These are phyloP conservation scores for Drosophila anomalipes DNA, from an alignment of 2,888 invertebrate genomes.

Conservation along the genomic window DNA sequence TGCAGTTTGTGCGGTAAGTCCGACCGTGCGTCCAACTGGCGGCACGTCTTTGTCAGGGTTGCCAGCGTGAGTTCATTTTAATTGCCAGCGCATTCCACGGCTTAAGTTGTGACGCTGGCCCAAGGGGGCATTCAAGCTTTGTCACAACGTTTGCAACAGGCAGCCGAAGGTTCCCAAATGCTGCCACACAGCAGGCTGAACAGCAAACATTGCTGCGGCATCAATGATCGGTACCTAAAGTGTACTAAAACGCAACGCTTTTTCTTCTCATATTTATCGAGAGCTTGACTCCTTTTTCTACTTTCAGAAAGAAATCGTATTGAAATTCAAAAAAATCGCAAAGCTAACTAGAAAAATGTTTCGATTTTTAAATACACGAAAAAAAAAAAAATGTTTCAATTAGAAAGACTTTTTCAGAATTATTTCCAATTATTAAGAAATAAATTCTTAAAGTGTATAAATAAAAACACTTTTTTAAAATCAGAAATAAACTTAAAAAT, in stretches of 20 bases:
- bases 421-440: not conserved
- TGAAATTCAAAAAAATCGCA: not conserved
- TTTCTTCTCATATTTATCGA: not conserved
- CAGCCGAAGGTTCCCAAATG: slow-evolving; percentile 26
- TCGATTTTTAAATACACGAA: not conserved
- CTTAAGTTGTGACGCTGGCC: slow-evolving; percentile 24
- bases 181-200: slow-evolving; percentile 4
- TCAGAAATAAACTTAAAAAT: too few species aligned
- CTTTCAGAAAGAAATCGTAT: not conserved
- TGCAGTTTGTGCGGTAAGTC: slow-evolving; percentile 41
- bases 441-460: not conserved
- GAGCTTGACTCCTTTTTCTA: not conserved
- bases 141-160: slow-evolving; percentile 34
- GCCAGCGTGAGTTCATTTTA: slow-evolving; percentile 80
- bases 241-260: not conserved
- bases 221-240: not conserved
- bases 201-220: slow-evolving; percentile 6
- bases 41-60: slow-evolving; percentile 73
- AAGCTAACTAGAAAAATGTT: not conserved
- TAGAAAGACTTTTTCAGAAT: not conserved
- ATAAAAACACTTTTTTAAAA: not conserved
- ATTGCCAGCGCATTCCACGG: slow-evolving; percentile 71
- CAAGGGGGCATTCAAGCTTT: slow-evolving; percentile 48
- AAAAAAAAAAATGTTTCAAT: not conserved
- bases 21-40: slow-evolving; percentile 44